Percentiles rank a stretch among this genome's conserved stretches.
Conservation (phyloP, 2,113 vertebrate species). For the Eulacestoma nigropectus region DNA sequence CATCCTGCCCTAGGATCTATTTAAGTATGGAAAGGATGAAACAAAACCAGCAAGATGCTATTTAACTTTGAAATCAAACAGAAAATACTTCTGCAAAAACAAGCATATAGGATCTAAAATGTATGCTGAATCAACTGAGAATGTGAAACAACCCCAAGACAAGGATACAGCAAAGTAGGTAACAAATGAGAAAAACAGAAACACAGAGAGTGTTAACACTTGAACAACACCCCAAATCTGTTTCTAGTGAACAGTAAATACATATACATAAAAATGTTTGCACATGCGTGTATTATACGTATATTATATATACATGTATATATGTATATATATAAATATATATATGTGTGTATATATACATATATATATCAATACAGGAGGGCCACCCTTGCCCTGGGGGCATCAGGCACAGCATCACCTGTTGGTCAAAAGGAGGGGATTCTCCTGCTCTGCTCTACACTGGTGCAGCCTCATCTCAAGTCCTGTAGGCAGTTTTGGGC, state of each 20-base stretch:
- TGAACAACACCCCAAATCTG: neutral
- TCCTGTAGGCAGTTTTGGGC: neutral
- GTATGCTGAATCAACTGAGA: neutral
- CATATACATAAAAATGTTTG: too few species aligned
- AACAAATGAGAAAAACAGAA: neutral
- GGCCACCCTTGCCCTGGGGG: neutral
- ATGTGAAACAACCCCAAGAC: neutral
- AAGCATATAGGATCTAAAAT: neutral
- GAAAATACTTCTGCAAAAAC: neutral
- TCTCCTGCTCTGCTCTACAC: neutral
- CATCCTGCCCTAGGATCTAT: neutral
- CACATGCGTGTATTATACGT: neutral
- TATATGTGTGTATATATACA: accelerated
- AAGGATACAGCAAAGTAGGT: neutral
- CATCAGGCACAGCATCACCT: neutral
- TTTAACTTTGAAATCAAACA: neutral
- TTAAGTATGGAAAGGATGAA: neutral
- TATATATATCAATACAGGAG: neutral
- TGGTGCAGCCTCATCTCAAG: too few species aligned
- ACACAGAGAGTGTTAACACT: neutral
- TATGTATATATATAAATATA: neutral
- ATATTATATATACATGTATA: too few species aligned
- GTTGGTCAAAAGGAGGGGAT: neutral
- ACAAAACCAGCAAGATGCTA: neutral
- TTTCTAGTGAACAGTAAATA: neutral